Conservation (phyloP, 2,113 vertebrate genomes). For the Dolichotis patagonum region DNA sequence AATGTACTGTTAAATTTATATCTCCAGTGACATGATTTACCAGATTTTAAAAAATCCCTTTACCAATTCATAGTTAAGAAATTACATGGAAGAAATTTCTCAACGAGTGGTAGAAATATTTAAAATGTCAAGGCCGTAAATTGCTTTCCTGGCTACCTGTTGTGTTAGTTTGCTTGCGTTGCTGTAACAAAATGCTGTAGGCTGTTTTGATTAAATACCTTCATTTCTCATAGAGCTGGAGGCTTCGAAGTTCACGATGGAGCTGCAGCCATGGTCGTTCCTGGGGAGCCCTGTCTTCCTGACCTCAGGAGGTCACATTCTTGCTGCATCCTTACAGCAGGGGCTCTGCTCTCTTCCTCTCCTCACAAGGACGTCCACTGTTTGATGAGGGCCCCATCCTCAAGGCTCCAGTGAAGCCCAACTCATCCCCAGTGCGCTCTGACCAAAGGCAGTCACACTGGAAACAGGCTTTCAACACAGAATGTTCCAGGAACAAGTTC, state of each 20-base stretch:
- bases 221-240: not conserved
- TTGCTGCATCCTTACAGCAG: not conserved
- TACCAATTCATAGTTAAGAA: slow-evolving; percentile 19
- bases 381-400: not conserved
- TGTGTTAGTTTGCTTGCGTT: not conserved
- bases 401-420: not conserved
- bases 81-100: slow-evolving; percentile 3
- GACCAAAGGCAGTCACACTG: not conserved
- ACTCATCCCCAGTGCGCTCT: not conserved
- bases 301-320: not conserved
- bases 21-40: slow-evolving; percentile 49
- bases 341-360: not conserved
- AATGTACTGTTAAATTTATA: slow-evolving; percentile 54
- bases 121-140: slow-evolving; percentile 3
- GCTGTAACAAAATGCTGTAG: not conserved
- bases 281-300: not conserved
- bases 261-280: not conserved
- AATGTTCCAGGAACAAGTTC: not conserved
- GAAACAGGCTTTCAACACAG: not conserved
- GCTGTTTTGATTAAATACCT: not conserved
- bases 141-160: not conserved
- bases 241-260: not conserved
- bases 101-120: not conserved
- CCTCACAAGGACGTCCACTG: not conserved
- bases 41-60: slow-evolving; percentile 50